Evolutionary conservation across 1,140 invertebrate species (phyloP).

Genomic region (Drosophila neocordata): DNA sequence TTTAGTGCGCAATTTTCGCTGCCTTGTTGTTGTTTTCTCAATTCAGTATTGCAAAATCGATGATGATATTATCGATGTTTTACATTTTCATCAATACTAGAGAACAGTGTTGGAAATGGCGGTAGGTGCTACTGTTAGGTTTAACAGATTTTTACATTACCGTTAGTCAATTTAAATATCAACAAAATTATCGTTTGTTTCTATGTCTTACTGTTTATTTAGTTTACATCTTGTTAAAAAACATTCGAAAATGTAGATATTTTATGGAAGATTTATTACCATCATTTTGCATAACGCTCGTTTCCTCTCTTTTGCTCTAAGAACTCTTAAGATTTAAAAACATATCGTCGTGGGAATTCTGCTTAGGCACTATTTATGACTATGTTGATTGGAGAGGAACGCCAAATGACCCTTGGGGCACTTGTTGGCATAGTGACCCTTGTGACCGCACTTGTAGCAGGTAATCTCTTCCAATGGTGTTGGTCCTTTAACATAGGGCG

Average conservation of each 20-base stretch:
- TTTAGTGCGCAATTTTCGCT: conserved; percentile 49
- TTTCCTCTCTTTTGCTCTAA: conserved; percentile 15
- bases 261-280: conserved; percentile 7
- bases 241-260: neutral
- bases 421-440: conserved; percentile 99
- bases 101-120: no score
- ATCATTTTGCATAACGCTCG: neutral
- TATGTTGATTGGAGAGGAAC: conserved; percentile 91
- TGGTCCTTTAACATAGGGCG: conserved; percentile 81
- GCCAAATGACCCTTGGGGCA: conserved; percentile 98
- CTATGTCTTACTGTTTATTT: neutral
- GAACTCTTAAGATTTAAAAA: conserved; percentile 42
- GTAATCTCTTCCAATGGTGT: conserved; percentile 97
- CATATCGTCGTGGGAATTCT: conserved; percentile 24
- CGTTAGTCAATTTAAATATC: neutral
- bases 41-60: neutral
- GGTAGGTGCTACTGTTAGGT: neutral
- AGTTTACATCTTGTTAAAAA: neutral
- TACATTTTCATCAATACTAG: neutral
- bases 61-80: neutral
- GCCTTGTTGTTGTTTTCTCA: conserved; percentile 3
- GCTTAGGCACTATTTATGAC: conserved; percentile 71
- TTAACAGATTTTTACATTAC: no score
- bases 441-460: conserved; percentile 98
- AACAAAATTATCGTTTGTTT: neutral